These are phyloP conservation scores for Dromococcyx pavoninus DNA, from an alignment of 2,797 vertebrate genomes.

Conservation along the genomic window DNA sequence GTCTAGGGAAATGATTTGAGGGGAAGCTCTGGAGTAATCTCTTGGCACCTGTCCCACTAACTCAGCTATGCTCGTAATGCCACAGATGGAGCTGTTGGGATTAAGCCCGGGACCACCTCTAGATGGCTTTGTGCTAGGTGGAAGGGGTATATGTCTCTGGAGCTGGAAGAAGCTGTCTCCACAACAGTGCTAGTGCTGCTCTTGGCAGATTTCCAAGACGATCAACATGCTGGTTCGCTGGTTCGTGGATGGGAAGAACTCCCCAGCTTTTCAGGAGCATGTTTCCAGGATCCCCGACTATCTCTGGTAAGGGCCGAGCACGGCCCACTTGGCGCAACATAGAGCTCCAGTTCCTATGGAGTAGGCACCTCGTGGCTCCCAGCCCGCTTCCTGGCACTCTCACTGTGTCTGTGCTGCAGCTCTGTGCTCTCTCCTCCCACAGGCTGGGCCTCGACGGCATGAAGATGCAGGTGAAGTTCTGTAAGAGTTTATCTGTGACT, in stretches of 20 bases:
- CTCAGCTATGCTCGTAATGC: neutral
- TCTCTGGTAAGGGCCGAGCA: slow-evolving; percentile 84
- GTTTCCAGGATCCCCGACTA: slow-evolving; percentile 92
- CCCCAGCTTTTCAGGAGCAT: slow-evolving; percentile 86
- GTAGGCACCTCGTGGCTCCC: neutral
- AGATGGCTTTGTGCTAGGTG: neutral
- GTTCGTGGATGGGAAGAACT: slow-evolving; percentile 86
- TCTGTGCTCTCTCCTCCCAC: slow-evolving; percentile 36
- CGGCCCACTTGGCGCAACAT: neutral
- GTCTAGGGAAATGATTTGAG: neutral
- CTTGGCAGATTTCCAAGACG: slow-evolving; percentile 89
- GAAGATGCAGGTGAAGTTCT: slow-evolving; percentile 92
- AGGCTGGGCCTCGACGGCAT: slow-evolving; percentile 95
- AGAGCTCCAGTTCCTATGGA: neutral
- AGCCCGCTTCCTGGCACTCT: neutral
- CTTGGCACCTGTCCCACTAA: neutral
- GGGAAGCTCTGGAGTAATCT: neutral
- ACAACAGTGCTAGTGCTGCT: neutral
- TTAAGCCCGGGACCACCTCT: neutral
- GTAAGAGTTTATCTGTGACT: neutral
- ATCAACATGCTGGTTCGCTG: slow-evolving; percentile 97
- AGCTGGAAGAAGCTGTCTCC: neutral
- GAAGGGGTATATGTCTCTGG: neutral
- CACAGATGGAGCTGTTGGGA: neutral
- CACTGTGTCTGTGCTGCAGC: neutral